phyloP scores from a whole-genome alignment of 1,140 invertebrate genomes.

The Nebria ingens region DNA sequence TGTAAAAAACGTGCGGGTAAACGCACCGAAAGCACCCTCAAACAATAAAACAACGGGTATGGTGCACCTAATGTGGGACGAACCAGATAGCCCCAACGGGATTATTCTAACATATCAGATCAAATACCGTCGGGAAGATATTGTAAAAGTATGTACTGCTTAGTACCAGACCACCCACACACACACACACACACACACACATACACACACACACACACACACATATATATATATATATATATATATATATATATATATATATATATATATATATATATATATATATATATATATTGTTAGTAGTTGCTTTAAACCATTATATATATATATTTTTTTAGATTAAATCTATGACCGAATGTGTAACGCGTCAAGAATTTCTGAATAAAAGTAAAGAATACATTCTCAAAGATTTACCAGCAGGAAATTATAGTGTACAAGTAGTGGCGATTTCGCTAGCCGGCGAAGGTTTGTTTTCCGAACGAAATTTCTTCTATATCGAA shows the following conservation, averaged over 20 bases:
- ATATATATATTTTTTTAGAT: slow-evolving; percentile 28
- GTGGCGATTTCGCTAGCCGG: slow-evolving; percentile 69
- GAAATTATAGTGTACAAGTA: slow-evolving; percentile 75
- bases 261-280: background rate
- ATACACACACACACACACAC: no score
- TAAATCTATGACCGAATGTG: slow-evolving; percentile 41
- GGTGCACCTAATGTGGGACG: slow-evolving; percentile 60
- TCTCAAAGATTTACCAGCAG: slow-evolving; percentile 52
- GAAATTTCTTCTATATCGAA: slow-evolving; percentile 53
- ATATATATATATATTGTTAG: background rate
- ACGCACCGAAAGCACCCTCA: slow-evolving; percentile 29
- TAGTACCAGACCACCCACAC: no score
- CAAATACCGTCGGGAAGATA: slow-evolving; percentile 54
- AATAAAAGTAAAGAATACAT: slow-evolving; percentile 31
- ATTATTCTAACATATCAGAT: slow-evolving; percentile 74
- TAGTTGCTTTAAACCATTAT: slow-evolving; percentile 10
- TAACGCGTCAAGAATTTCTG: slow-evolving; percentile 38
- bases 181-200: no score
- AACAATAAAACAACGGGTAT: slow-evolving; percentile 33
- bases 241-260: background rate
- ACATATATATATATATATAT: background rate
- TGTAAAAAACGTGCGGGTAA: slow-evolving; percentile 39
- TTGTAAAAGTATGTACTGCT: slow-evolving; percentile 41
- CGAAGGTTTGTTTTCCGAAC: slow-evolving; percentile 54
- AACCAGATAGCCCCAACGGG: slow-evolving; percentile 76